These are phyloP conservation scores for Aporrectodea caliginosa DNA, from an alignment of 1,140 invertebrate genomes.

Conservation along the genomic window DNA sequence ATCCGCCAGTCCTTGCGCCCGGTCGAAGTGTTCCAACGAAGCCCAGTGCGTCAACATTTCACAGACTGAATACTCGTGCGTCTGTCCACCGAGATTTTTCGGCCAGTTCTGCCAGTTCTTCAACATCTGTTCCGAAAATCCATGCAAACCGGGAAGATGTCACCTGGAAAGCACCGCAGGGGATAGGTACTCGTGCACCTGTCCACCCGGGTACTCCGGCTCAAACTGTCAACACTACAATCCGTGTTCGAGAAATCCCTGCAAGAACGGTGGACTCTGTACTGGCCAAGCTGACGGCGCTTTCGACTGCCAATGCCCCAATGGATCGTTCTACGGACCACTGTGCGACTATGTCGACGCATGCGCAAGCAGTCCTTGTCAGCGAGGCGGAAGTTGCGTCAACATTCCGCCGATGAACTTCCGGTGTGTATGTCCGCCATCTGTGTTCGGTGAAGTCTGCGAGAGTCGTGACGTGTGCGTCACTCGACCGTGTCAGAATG, in stretches of 20 bases:
- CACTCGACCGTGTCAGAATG: slow-evolving; percentile 78
- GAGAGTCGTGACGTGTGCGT: slow-evolving; percentile 36
- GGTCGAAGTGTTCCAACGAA: slow-evolving; percentile 37
- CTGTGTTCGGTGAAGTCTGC: slow-evolving; percentile 33
- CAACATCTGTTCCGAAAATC: slow-evolving; percentile 33
- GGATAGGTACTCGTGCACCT: background rate
- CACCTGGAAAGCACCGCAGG: background rate
- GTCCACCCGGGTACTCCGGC: slow-evolving; percentile 22
- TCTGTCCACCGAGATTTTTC: slow-evolving; percentile 28
- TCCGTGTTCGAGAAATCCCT: slow-evolving; percentile 11
- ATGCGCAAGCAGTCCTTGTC: slow-evolving; percentile 6
- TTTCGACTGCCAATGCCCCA: slow-evolving; percentile 22
- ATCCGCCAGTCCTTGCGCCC: background rate
- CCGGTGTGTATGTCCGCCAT: background rate
- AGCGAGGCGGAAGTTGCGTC: background rate
- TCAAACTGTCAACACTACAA: slow-evolving; percentile 24
- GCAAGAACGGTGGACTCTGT: slow-evolving; percentile 20
- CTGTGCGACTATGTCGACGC: slow-evolving; percentile 15
- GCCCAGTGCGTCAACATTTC: slow-evolving; percentile 36
- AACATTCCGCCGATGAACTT: background rate
- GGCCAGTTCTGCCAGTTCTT: slow-evolving; percentile 28
- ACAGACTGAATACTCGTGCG: slow-evolving; percentile 30
- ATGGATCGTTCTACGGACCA: slow-evolving; percentile 14
- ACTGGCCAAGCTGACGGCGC: background rate
- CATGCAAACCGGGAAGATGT: slow-evolving; percentile 33